phyloP scores from a whole-genome alignment of 2,113 vertebrate species.

The Oplegnathus fasciatus region DNA sequence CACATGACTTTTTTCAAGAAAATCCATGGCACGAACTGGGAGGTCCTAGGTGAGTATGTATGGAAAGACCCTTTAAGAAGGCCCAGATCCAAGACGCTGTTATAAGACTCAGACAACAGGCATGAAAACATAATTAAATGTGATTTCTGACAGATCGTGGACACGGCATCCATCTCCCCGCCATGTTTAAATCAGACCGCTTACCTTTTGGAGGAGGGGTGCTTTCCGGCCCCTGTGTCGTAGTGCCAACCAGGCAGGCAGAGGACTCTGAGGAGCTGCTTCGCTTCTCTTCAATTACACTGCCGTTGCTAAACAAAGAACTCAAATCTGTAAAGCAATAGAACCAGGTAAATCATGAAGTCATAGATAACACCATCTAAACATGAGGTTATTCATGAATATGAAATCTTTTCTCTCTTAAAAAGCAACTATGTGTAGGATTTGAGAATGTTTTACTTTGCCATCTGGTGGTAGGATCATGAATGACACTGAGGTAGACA shows the following conservation, averaged over 20 bases:
- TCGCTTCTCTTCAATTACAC: conserved; percentile 86
- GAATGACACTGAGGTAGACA: background rate
- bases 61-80: too few species aligned
- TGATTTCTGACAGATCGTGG: background rate
- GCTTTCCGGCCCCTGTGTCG: conserved; percentile 86
- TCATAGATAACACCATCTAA: background rate
- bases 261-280: conserved; percentile 90
- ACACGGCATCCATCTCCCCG: background rate
- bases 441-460: conserved; percentile 13
- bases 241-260: conserved; percentile 92
- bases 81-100: background rate
- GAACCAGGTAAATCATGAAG: background rate
- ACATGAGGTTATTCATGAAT: background rate
- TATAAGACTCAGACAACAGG: background rate
- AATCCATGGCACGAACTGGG: too few species aligned
- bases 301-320: conserved; percentile 79
- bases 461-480: conserved; percentile 36
- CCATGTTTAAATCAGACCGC: background rate
- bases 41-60: too few species aligned
- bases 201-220: conserved; percentile 84
- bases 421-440: background rate
- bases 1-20: too few species aligned
- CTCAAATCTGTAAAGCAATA: conserved; percentile 81
- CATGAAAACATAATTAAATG: background rate
- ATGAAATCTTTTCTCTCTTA: background rate